A percentile compares a stretch with the other conserved stretches of the same genome.
Evolutionary conservation across 2,113 vertebrate genomes (phyloP).

Genomic region (Salvelinus alpinus): DNA sequence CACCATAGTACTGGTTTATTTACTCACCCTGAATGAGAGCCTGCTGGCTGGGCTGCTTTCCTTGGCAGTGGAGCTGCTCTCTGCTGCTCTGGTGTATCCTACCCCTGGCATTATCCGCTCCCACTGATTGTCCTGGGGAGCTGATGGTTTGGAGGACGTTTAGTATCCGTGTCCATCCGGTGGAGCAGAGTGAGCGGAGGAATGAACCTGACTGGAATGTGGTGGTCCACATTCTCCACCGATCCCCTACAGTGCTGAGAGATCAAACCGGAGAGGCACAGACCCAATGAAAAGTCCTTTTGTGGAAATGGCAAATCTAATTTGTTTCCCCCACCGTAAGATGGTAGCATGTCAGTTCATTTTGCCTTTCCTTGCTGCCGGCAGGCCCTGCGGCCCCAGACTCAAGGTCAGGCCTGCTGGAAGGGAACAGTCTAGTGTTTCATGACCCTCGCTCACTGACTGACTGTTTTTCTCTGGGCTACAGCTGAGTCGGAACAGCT

Average conservation of each 20-base stretch:
- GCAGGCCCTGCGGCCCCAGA: constrained; percentile 3
- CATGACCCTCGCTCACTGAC: constrained; percentile 18
- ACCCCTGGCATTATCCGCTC: not conserved
- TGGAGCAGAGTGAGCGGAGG: constrained; percentile 3
- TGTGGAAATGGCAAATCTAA: constrained; percentile 51
- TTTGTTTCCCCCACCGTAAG: constrained; percentile 44
- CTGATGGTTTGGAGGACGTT: constrained; percentile 42
- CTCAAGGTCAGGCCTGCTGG: constrained; percentile 35
- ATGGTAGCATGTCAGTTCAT: constrained; percentile 24
- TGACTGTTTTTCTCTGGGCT: constrained; percentile 33
- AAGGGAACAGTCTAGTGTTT: constrained; percentile 24
- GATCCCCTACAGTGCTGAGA: constrained; percentile 14
- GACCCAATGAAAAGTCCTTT: constrained; percentile 44
- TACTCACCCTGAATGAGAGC: constrained; percentile 7
- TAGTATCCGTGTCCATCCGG: constrained; percentile 20
- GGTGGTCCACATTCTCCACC: constrained; percentile 39
- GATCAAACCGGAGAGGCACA: constrained; percentile 28
- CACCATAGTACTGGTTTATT: not conserved
- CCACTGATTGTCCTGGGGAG: constrained; percentile 36
- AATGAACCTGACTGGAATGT: constrained; percentile 59
- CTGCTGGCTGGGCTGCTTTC: constrained; percentile 18
- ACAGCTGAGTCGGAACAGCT: constrained; percentile 36
- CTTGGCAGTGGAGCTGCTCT: constrained; percentile 1
- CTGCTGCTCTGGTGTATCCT: too few species aligned
- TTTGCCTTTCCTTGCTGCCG: constrained; percentile 11